These are phyloP conservation scores for Drosophila arizonae DNA, from an alignment of 1,140 invertebrate genomes.

Conservation along the genomic window DNA sequence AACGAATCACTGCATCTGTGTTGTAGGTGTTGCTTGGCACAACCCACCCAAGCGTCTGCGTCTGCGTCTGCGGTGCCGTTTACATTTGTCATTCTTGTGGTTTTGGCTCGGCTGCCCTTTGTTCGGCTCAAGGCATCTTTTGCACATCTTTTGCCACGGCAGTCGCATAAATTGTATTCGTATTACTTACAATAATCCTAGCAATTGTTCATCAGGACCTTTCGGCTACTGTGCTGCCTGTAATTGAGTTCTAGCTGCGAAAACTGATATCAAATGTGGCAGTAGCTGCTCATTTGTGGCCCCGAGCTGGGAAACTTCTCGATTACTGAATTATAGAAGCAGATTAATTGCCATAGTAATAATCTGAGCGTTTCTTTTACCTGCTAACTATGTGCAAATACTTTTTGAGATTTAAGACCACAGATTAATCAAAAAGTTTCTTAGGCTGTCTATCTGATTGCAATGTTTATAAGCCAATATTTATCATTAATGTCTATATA, in stretches of 20 bases:
- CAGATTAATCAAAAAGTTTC: too few relatives aligned
- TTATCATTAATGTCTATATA: too few relatives aligned
- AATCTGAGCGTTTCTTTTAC: too few relatives aligned
- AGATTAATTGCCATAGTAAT: background rate
- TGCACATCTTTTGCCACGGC: constrained; percentile 29
- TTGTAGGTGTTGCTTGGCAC: constrained; percentile 70
- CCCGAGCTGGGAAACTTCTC: constrained; percentile 8
- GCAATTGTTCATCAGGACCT: constrained; percentile 41
- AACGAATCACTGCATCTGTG: constrained; percentile 46
- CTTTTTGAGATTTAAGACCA: too few relatives aligned
- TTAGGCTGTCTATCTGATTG: too few relatives aligned
- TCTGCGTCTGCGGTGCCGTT: constrained; percentile 61
- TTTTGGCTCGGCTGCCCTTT: constrained; percentile 51
- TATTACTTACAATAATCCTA: constrained; percentile 64
- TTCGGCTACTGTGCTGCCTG: constrained; percentile 12
- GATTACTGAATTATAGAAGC: background rate
- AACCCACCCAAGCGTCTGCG: constrained; percentile 55
- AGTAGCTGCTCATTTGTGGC: constrained; percentile 8
- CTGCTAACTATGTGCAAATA: too few relatives aligned
- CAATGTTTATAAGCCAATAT: too few relatives aligned
- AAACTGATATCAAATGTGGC: constrained; percentile 11
- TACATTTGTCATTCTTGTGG: constrained; percentile 76
- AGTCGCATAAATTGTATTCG: constrained; percentile 55
- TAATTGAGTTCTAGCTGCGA: constrained; percentile 29
- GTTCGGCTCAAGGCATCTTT: constrained; percentile 27